Conservation (phyloP, 2,888 invertebrate species). For the Anaspis maculata region DNA sequence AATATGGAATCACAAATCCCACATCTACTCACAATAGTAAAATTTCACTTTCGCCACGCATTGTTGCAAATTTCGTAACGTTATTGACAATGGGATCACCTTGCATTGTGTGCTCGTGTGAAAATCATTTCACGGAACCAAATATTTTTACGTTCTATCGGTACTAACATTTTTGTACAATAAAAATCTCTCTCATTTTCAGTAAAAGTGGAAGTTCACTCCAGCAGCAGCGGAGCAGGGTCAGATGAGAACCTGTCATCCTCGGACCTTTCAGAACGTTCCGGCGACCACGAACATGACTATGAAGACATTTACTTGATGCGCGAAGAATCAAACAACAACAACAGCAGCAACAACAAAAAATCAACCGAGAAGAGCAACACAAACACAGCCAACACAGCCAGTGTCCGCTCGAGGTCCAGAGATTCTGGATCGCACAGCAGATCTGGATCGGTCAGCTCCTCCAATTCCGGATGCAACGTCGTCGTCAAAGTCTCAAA, state of each 20-base stretch:
- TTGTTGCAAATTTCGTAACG: no score
- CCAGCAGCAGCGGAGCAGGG: constrained; percentile 58
- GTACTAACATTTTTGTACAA: no score
- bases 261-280: constrained; percentile 47
- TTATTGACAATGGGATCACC: constrained; percentile 3
- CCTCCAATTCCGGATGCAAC: constrained; percentile 39
- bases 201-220: constrained; percentile 85
- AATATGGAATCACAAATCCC: no score
- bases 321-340: constrained; percentile 45
- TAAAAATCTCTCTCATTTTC: no score
- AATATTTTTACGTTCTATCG: no score
- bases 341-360: constrained; percentile 8
- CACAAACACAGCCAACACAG: constrained; percentile 15
- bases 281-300: constrained; percentile 55
- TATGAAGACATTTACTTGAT: constrained; percentile 77
- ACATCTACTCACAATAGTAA: no score
- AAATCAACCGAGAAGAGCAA: constrained; percentile 7
- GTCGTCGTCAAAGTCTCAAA: constrained; percentile 35
- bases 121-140: no score
- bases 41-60: no score
- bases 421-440: constrained; percentile 67
- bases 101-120: no score
- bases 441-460: constrained; percentile 49
- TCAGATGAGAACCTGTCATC: constrained; percentile 56
- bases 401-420: constrained; percentile 30